A percentile compares a stretch with the other conserved stretches of the same genome.
Evolutionary conservation across 1,140 invertebrate species (phyloP).

Genomic region (Campoletis sonorensis): DNA sequence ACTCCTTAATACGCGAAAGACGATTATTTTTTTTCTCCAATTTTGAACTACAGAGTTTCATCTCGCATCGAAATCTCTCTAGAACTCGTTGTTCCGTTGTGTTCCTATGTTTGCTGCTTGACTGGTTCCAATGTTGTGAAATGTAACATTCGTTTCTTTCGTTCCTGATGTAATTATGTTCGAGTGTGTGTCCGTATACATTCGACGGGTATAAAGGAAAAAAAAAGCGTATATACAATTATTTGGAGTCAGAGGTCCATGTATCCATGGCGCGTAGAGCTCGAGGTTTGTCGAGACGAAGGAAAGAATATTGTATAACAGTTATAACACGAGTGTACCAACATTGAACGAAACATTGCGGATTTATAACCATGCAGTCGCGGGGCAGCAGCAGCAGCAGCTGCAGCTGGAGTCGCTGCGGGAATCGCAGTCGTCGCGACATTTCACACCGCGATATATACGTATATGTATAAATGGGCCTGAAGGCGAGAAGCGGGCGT

Average conservation of each 20-base stretch:
- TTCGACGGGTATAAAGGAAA: no score
- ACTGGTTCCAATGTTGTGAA: not conserved
- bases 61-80: not conserved
- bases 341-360: constrained; percentile 19
- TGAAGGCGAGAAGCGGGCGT: constrained; percentile 32
- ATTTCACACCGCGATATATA: constrained; percentile 19
- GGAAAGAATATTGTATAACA: not conserved
- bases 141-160: no score
- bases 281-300: constrained; percentile 13
- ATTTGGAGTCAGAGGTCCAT: not conserved
- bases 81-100: not conserved
- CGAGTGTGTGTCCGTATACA: no score
- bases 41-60: not conserved
- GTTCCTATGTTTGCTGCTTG: not conserved
- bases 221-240: not conserved
- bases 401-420: constrained; percentile 45
- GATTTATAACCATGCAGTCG: no score
- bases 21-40: not conserved
- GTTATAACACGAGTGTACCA: constrained; percentile 6
- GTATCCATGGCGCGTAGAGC: not conserved
- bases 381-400: no score
- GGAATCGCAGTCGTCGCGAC: constrained; percentile 41
- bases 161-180: no score
- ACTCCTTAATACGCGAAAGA: no score
- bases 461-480: not conserved